Base-by-base conservation (phyloP, 64 coral and sea anemone species). In the Pocillopora verrucosa region DNA sequence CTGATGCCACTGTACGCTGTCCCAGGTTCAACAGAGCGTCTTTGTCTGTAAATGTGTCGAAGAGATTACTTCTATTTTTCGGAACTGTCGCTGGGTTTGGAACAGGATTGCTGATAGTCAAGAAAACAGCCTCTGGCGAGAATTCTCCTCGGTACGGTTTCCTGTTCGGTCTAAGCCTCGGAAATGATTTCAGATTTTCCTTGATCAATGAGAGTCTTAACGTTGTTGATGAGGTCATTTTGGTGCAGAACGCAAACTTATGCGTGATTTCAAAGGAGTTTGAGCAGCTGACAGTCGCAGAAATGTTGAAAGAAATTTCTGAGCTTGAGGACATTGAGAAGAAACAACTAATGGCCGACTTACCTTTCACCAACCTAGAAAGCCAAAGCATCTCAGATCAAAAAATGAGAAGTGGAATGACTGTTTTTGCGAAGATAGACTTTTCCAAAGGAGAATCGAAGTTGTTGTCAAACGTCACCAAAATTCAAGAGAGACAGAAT, bases 161-260 rank as follows among this genome's bases (percentile, higher is more conserved):
- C 17, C 37, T 76, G 25, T 76, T 76, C 74, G 74, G 74, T 16
- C 37, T 76, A 36, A 45, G 36, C 5, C 36, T 76, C 1, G 74
- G 37, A 76, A 38, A 19, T 51, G 74, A 38, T 51, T 76, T 76
- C 34, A 76, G 14, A 51, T 76, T 56, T 76, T 45, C 74, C 34
- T 76, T 16, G 9, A 45, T 76, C 37, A 76, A 76, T 37, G 2
- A 19, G 16, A 76, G 74, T 36, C 74, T 76, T 15, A 51, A 37
- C 36, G 74, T 76, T 76, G 74, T 76, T 19, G 74, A 76, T 76
- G 74, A 76, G 35, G 14, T 76, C 17, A 36, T 76, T 12, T 17
- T 37, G 20, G 34, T 76, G 15, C 34, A 76, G 20, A 36, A 76
- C 9, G 74, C 74, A 13, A 76, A 76, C 45, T 19, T 76, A 13